Base-by-base conservation (phyloP, 2,113 vertebrate genomes). In the Lagopus muta region DNA sequence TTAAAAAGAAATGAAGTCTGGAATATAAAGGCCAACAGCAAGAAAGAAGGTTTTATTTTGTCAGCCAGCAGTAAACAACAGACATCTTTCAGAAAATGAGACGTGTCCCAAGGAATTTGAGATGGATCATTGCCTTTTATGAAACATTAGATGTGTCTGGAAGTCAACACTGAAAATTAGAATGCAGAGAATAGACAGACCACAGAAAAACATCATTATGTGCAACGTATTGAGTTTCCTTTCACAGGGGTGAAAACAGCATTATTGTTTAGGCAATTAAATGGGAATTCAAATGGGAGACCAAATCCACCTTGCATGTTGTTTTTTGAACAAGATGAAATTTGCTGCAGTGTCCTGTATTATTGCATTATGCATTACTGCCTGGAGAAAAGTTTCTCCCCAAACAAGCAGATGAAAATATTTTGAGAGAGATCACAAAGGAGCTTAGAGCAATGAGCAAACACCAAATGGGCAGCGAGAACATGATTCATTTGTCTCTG, bases 111-210 rank as follows among this genome's bases (percentile, higher is more conserved):
- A 92, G 91, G 82, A 96, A 96, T 94, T 94, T 94, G 82, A 92
- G 93, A 94, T 88, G 94, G 94, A 97, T 96, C 96, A 93, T 95
- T 96, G 95, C 92, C 58, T 97, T 95, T 97, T 92, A 95, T 97
- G 95, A 95, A 96, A 90, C 93, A 95, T 95, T 91, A 90, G 92
- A 90, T 69, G 66, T 69, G 92, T 92, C 95, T 95, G 92, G 88
- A 94, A 94, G 93, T 89, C 91, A 94, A 92, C 57, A 40, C 40
- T 74, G 91, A 90, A 96, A 96, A 96, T 96, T 94, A 96, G 83
- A 94, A 96, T 94, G 88, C 91, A 75, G 82, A 86, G 79, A 94
- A 71, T n/a, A 88, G 87, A 45, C 80, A 96, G 92, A 86, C 73
- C 89, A 86, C 54, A 86, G 87, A 64, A 95, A 96, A 96, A 93